Evolutionary conservation across 2,797 vertebrate species (phyloP).

Genomic region (Botia almorhae): DNA sequence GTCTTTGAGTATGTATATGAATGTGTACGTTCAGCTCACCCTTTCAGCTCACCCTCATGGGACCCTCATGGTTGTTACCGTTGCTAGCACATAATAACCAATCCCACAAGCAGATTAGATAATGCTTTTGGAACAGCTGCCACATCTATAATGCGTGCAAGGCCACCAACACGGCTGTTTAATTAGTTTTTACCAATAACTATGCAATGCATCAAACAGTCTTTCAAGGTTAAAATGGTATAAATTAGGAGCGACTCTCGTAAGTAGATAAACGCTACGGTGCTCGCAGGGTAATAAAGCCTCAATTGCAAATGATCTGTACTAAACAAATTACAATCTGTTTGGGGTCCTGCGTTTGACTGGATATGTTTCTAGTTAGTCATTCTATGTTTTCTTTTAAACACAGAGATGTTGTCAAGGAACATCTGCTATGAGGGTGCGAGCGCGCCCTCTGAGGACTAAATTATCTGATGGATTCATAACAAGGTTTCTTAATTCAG

Average conservation of each 20-base stretch:
- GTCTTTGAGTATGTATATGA: not conserved
- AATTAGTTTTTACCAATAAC: constrained; percentile 57
- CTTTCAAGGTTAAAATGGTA: constrained; percentile 72
- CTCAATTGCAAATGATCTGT: constrained; percentile 68
- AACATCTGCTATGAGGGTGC: constrained; percentile 21
- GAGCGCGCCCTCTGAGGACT: constrained; percentile 27
- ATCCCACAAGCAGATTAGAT: constrained; percentile 68
- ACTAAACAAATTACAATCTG: constrained; percentile 76
- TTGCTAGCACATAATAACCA: constrained; percentile 60
- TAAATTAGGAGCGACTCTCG: constrained; percentile 62
- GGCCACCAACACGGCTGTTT: constrained; percentile 64
- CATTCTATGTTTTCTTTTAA: constrained; percentile 65
- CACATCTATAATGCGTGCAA: constrained; percentile 68
- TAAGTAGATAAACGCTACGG: constrained; percentile 65
- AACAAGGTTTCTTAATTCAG: constrained; percentile 27
- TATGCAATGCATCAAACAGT: constrained; percentile 60
- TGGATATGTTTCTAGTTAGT: constrained; percentile 71
- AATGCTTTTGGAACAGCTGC: constrained; percentile 67
- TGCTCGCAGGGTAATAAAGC: constrained; percentile 66
- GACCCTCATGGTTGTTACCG: constrained; percentile 49
- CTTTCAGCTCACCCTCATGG: constrained; percentile 18
- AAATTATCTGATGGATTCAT: constrained; percentile 43
- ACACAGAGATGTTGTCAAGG: constrained; percentile 6
- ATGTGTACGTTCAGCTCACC: not conserved
- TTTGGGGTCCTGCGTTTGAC: constrained; percentile 74